A percentile compares a stretch with the other conserved stretches of the same genome.
Evolutionary conservation across 2,113 vertebrate genomes (phyloP).

Genomic region (Chrysochloris asiatica): DNA sequence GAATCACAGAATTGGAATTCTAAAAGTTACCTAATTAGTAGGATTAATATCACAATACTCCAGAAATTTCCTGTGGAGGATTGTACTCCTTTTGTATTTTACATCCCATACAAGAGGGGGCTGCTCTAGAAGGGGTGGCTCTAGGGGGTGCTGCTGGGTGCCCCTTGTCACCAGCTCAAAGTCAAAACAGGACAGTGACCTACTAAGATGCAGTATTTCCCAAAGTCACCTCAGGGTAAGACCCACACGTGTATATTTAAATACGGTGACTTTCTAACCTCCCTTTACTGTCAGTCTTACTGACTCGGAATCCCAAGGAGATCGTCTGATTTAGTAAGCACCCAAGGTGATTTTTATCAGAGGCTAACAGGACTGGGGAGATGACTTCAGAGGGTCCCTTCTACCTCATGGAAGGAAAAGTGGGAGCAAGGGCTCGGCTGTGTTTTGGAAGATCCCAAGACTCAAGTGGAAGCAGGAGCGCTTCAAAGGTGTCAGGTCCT

Average conservation of each 20-base stretch:
- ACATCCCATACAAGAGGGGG: background rate
- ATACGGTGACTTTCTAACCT: background rate
- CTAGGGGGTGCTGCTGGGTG: background rate
- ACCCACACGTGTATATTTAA: background rate
- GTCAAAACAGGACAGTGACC: background rate
- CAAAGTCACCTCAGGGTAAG: background rate
- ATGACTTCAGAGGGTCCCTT: too few relatives aligned
- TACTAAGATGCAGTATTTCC: background rate
- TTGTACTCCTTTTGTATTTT: too few relatives aligned
- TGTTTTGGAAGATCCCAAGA: background rate
- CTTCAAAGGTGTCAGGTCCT: background rate
- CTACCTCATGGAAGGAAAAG: background rate
- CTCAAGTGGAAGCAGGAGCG: background rate
- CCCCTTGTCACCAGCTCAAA: background rate
- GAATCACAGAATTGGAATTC: background rate
- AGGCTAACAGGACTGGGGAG: background rate
- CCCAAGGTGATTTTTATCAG: background rate
- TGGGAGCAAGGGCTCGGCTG: background rate
- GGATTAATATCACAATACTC: too few relatives aligned
- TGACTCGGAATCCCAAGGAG: background rate
- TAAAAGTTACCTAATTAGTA: background rate
- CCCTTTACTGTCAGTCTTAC: background rate
- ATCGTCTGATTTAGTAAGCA: background rate
- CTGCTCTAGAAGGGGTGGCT: background rate
- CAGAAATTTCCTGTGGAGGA: background rate